Evolutionary conservation across 2,797 vertebrate species (phyloP), one percentile per base, ranked within the genome.

Genomic region (Lagocephalus sceleratus): DNA sequence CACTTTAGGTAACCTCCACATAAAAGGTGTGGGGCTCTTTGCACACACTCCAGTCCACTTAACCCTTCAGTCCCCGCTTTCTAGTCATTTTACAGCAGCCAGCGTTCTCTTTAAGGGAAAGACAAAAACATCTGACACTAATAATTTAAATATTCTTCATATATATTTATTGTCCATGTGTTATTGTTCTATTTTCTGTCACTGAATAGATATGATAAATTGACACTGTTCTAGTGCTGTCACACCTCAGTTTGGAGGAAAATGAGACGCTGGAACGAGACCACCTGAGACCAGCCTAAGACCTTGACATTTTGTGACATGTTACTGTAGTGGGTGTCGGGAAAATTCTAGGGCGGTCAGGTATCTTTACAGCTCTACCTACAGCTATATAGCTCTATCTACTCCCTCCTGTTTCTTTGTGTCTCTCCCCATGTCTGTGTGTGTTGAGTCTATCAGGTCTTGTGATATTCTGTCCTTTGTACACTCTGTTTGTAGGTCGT

Each of bases 1-100:
- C 78, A 86, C 86, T 87, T 71, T 63, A 46, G 20, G 57, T 86
- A 82, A 89, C 85, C 85, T 67, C 54, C 47, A 29, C 32, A 58
- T 51, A 20, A 39, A 56, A 53, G 22, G 64, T 55, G 46, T 55
- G 71, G 66, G 62, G 63, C 58, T 41, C 45, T 60, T 54, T 50
- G 56, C 50, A 58, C 66, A 60, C 78, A 78, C 49, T 50, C 58
- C 47, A 49, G 63, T 51, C 49, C 29, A 41, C 39, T 12, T 48
- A 68, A 11, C 53, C 17, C 48, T 70, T 64, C 53, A 16, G 45
- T 25, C 52, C 32, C 48, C 26, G 46, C 51, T 64, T 47, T 66
- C 53, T 44, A 29, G 32, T 35, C 32, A 14, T 35, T 52, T 55
- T 60, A 65, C 26, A 45, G n/a, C 63, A 32, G 22, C 50, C n/a